Base-by-base conservation (phyloP, 2,888 invertebrate genomes). In the Pseudococcus longispinus region DNA sequence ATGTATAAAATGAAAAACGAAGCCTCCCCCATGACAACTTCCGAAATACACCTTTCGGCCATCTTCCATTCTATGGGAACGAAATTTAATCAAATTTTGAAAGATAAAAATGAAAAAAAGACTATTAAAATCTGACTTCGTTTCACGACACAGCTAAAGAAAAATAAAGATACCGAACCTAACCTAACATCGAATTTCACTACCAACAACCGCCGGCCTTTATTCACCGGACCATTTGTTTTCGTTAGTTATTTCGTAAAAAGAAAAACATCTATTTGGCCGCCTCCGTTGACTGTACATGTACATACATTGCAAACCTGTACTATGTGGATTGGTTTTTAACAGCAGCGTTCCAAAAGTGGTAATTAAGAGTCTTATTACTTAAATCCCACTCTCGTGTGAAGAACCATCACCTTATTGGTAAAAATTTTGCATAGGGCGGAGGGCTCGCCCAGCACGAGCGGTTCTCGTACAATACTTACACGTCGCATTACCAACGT, bases 401-500 rank as follows among this genome's bases (percentile, higher is more conserved):
- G 37, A 83, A 46, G 84, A 74, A 85, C 85, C 85, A 26, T 44
- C 85, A 85, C 85, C 85, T 65, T 65, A 65, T 44, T 44, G 42
- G 29, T 29, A 84, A n/a, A 37, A 87, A 65, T 82, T 51, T 83
- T 26, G 83, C 37, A 51, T n/a, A 13, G 60, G 11, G 9, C 60
- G 60, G 23, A 20, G 60, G 15, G 23, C 23, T 60, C 23, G 60
- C 60, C 23, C 23, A 23, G 60, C 13, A 60, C 60, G 60, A 60
- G 60, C 23, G 23, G 23, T 23, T 60, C 60, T 60, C 23, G 60
- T 26, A 70, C n/a, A 65, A 74, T 42, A 94, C 96, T 94, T 91
- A 97, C 97, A 94, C 97, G 93, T 92, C 97, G 95, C 93, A 97
- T 95, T 90, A 97, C 97, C 91, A 98, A 94, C 88, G 97, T 98